A percentile compares a stretch with the other conserved stretches of the same genome.
Conservation (phyloP, 2,888 invertebrate species). For the Celastrina argiolus region DNA sequence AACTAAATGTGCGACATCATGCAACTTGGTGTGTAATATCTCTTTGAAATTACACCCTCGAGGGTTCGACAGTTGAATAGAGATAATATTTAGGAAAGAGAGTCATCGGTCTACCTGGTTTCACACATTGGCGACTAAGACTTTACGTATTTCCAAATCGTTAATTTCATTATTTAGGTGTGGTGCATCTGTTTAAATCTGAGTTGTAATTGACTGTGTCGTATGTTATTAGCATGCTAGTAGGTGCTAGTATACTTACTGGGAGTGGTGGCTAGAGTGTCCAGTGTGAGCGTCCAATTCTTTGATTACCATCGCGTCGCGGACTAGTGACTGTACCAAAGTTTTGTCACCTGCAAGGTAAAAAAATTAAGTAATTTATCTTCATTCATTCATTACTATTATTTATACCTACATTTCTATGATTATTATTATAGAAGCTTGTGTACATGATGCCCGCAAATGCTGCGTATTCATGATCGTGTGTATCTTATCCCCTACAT, state of each 20-base stretch:
- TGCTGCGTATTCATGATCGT: too few relatives aligned
- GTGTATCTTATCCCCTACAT: too few relatives aligned
- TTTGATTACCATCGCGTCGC: conserved; percentile 94
- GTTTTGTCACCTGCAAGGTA: conserved; percentile 93
- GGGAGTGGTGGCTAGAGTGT: conserved; percentile 84
- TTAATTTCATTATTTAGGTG: background rate
- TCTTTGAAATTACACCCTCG: background rate
- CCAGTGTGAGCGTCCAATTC: conserved; percentile 84
- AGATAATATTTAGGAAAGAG: background rate
- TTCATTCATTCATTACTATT: background rate
- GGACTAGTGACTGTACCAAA: conserved; percentile 91
- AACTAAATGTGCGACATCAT: conserved; percentile 33
- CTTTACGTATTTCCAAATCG: background rate
- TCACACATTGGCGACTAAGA: background rate
- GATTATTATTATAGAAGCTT: too few relatives aligned
- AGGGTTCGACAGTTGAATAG: background rate
- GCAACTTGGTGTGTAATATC: conserved; percentile 21
- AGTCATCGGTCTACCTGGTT: background rate
- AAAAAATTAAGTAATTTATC: conserved; percentile 22
- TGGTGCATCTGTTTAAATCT: background rate
- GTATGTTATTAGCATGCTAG: conserved; percentile 45
- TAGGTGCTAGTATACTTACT: conserved; percentile 80
- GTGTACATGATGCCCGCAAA: too few relatives aligned
- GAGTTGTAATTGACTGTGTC: background rate
- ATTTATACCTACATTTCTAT: too few relatives aligned